Conservation (phyloP, 2,113 vertebrate species). For the Oenanthe oenanthe region DNA sequence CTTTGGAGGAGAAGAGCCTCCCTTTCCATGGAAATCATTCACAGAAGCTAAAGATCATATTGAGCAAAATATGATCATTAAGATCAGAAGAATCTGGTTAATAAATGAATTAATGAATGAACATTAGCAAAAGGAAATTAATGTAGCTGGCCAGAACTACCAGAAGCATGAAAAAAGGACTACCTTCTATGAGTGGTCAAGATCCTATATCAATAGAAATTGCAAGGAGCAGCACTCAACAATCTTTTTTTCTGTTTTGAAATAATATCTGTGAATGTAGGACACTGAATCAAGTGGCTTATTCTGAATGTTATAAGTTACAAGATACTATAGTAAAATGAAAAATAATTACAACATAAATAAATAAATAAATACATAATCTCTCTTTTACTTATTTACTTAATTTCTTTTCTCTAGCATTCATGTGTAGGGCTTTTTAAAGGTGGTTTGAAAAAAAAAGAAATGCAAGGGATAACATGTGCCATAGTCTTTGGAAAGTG, state of each 20-base stretch:
- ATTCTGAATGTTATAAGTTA: neutral
- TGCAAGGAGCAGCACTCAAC: neutral
- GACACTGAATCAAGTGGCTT: neutral
- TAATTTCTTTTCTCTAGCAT: neutral
- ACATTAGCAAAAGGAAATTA: neutral
- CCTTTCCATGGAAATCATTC: neutral
- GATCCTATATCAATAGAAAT: neutral
- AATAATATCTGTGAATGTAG: neutral
- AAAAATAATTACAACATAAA: neutral
- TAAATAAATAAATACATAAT: neutral
- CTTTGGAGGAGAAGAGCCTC: neutral
- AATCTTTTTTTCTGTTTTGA: neutral
- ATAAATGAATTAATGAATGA: neutral
- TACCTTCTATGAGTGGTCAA: neutral
- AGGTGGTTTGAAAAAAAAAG: neutral
- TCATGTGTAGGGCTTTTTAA: neutral
- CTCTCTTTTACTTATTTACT: neutral
- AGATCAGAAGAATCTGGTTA: neutral
- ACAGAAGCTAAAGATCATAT: neutral
- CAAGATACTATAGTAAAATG: neutral
- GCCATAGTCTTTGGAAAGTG: neutral
- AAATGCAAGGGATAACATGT: neutral
- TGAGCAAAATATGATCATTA: neutral
- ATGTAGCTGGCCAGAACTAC: neutral
- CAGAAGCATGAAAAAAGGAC: accelerated